Base-by-base conservation (phyloP, 2,888 invertebrate genomes). In the Acrobasis suavella region DNA sequence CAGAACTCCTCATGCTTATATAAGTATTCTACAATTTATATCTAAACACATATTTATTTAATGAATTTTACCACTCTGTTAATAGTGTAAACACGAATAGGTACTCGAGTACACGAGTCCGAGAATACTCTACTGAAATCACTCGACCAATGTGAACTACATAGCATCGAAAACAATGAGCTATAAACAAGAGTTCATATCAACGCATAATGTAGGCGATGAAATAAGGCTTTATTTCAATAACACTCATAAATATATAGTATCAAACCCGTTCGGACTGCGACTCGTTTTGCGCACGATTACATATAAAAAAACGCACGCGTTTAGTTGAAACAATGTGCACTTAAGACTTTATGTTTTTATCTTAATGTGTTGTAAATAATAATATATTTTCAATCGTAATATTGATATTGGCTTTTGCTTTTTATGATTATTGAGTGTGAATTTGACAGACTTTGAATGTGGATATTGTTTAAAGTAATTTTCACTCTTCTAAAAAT, bases 141-240 rank as follows among this genome's bases (percentile, higher is more conserved):
- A n/a, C 42, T 56, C 42, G 56, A 46, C 17, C 56, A 22, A 42
- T n/a, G 22, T 8, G 17, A 42, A 42, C 82, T 83, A 84, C 80
- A 85, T 82, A 73, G 72, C 46, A 65, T 65, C 62, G 80, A 80
- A 85, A 90, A 91, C 90, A 91, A 91, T 91, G 81, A 80, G 84
- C 83, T 77, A 90, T 91, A 91, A 91, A 91, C 82, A 86, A 79
- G 78, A 77, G 74, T 74, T 78, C 81, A 82, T 85, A 90, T 88
- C 85, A 86, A 88, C 85, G 80, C 80, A 85, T 86, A 84, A 86
- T 85, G 79, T 80, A 80, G 80, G 37, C 62, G 79, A 80, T 82
- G 76, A 77, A 84, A 87, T 77, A 78, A 74, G 72, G 71, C 74
- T 78, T 81, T 82, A 76, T 85, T 89, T 84, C 81, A 85, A 86